These are phyloP conservation scores for Cremastobaeus sp. DNA, from an alignment of 2,888 invertebrate species.

Conservation along the genomic window DNA sequence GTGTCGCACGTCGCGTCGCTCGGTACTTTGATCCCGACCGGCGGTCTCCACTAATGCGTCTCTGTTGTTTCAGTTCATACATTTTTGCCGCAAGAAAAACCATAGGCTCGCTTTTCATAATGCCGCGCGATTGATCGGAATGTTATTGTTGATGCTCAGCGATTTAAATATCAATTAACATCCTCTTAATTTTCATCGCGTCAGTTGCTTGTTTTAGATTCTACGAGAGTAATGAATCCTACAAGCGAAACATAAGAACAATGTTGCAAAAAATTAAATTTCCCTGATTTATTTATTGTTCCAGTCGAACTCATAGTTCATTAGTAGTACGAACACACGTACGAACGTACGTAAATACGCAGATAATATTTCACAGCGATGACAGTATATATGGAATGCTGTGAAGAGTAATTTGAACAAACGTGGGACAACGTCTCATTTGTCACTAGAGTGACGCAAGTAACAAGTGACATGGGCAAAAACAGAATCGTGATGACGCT, in stretches of 20 bases:
- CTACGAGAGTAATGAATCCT: too few relatives aligned
- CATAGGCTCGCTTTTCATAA: conserved; percentile 35
- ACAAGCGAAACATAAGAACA: too few relatives aligned
- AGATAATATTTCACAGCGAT: conserved; percentile 76
- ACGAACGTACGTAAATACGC: conserved; percentile 32
- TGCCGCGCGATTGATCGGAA: too few relatives aligned
- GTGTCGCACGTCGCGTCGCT: conserved; percentile 62
- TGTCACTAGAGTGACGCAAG: conserved; percentile 73
- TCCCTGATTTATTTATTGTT: too few relatives aligned
- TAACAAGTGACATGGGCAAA: conserved; percentile 55
- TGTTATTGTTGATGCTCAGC: too few relatives aligned
- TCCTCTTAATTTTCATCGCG: too few relatives aligned
- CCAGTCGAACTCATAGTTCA: background rate
- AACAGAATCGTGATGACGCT: conserved; percentile 42
- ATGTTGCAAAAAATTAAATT: background rate
- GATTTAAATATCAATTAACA: too few relatives aligned
- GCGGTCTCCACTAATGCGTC: conserved; percentile 73
- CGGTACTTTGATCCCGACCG: conserved; percentile 71
- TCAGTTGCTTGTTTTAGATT: too few relatives aligned
- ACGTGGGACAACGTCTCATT: conserved; percentile 77
- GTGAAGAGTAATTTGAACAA: conserved; percentile 76
- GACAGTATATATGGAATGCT: conserved; percentile 68
- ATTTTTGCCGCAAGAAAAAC: conserved; percentile 60
- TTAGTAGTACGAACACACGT: conserved; percentile 22
- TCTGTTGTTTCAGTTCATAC: conserved; percentile 75